Evolutionary conservation across 2,888 invertebrate genomes (phyloP), one percentile per base, ranked within the genome.

Genomic region (Drosophila falleni): DNA sequence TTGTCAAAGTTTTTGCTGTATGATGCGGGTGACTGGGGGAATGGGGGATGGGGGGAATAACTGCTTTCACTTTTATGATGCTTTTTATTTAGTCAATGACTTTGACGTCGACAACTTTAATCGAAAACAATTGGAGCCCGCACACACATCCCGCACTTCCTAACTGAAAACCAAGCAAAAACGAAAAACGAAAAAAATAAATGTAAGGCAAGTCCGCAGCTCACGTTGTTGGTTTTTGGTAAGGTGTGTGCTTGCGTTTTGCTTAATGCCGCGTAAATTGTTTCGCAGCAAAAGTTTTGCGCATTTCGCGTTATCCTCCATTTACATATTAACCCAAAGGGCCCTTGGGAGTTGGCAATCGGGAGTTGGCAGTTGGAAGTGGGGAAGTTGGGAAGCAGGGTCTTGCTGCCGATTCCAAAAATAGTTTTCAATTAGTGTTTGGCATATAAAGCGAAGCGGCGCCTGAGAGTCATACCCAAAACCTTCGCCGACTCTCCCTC

Each of bases 201-300:
- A 23, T 0, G 5, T 33, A 33, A 46, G 26, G 13, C 23, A 53
- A 39, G 50, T 42, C 37, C 31, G 26, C n/a, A 49, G 71, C 55
- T 49, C 19, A 41, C 41, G 29, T 35, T 58, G 44, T 19, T 42
- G 76, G 29, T 35, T 58, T 41, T 19, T 42, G 76, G 70, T 71
- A 62, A 83, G 87, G 84, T 84, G 84, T 74, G 72, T 69, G 77
- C 70, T 81, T 84, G 79, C 87, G 81, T 86, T 86, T 86, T 71
- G 74, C 72, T 74, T 88, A 88, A 86, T 88, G 88, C 80, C 86
- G 83, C 85, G 86, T 86, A 86, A 86, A 88, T 86, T 86, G 85
- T 75, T 88, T 86, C 74, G 82, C 82, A 82, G 86, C 81, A 74
- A 82, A 85, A 87, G 84, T 80, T 85, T 85, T 87, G 71, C 86